These are phyloP conservation scores for Thinocorus orbignyianus DNA, from an alignment of 2,113 vertebrate genomes.

Conservation along the genomic window DNA sequence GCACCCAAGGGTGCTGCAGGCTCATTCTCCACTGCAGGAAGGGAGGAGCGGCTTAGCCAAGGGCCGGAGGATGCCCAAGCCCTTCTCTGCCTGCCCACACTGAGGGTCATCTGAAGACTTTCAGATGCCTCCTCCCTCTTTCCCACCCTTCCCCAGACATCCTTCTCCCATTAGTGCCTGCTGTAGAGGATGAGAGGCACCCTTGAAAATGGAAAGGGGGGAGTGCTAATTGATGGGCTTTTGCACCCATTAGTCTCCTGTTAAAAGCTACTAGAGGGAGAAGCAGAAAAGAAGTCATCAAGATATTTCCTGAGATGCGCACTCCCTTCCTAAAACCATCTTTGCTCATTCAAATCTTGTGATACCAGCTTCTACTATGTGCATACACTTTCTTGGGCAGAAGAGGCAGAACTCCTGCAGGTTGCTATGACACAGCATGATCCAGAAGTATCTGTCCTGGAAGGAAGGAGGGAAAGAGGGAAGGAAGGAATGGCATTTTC, in stretches of 20 bases:
- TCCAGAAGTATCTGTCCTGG: neutral
- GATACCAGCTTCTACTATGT: neutral
- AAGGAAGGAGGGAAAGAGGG: neutral
- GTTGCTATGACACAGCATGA: neutral
- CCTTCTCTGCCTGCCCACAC: neutral
- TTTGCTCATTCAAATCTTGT: neutral
- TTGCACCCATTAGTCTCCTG: neutral
- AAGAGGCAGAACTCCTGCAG: neutral
- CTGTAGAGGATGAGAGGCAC: neutral
- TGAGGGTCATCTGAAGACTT: neutral
- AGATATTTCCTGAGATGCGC: neutral
- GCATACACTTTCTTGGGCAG: fast-evolving
- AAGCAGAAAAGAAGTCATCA: neutral
- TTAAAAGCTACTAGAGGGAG: neutral
- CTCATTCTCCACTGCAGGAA: neutral
- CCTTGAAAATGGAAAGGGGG: neutral
- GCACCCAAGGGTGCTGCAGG: slow-evolving; percentile 39
- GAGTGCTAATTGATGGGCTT: neutral
- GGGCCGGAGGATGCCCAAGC: neutral
- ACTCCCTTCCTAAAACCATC: neutral
- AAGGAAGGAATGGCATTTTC: neutral
- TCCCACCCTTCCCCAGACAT: neutral
- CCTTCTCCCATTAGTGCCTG: neutral
- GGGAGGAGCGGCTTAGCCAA: neutral
- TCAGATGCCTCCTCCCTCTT: neutral